Percentiles rank a stretch among this genome's conserved stretches.
Evolutionary conservation across 2,888 invertebrate genomes (phyloP).

Genomic region (Zelleria hepariella): DNA sequence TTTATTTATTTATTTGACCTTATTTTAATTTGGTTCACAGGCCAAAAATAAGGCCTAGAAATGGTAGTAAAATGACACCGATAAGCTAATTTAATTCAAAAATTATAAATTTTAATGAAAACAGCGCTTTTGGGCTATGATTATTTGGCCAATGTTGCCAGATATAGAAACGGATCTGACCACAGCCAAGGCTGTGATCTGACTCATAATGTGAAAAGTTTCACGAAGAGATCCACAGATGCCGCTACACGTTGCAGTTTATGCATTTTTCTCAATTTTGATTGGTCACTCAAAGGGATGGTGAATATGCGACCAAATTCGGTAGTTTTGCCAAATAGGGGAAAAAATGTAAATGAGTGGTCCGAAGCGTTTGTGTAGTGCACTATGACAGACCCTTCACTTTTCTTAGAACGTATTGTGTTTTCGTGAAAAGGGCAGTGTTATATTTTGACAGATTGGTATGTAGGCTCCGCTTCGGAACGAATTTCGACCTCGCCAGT

Average conservation of each 20-base stretch:
- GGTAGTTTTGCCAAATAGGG: conserved; percentile 35
- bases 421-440: not conserved
- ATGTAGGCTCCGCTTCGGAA: not conserved
- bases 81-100: not conserved
- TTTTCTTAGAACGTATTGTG: not conserved
- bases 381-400: not conserved
- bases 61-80: too few species aligned
- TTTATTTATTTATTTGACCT: not conserved
- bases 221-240: conserved; percentile 11
- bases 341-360: conserved; percentile 27
- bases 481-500: conserved; percentile 25
- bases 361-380: conserved; percentile 27
- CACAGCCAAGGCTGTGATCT: too few species aligned
- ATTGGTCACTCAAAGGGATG: conserved; percentile 33
- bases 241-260: conserved; percentile 12
- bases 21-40: too few species aligned
- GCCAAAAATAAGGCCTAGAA: too few species aligned
- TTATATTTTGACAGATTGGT: not conserved
- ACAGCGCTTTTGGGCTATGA: not conserved
- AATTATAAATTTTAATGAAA: not conserved
- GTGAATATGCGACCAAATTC: conserved; percentile 42
- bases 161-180: not conserved
- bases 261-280: conserved; percentile 15
- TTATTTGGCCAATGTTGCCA: conserved; percentile 13
- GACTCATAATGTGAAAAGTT: not conserved